phyloP scores from a whole-genome alignment of 2,113 vertebrate genomes.

The Gallinago media region DNA sequence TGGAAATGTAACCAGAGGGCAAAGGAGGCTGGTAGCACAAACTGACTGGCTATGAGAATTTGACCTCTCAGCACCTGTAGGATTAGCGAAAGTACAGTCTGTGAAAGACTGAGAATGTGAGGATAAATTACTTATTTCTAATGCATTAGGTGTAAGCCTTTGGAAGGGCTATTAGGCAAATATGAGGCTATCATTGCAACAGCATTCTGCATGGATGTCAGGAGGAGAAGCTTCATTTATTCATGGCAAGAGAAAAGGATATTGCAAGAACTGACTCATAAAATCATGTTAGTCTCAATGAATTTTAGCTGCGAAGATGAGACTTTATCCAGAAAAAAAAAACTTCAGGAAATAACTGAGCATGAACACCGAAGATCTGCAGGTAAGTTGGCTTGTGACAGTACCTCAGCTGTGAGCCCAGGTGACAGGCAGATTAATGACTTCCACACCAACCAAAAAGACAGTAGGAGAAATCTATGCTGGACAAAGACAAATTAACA shows the following conservation, averaged over 20 bases:
- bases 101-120: background rate
- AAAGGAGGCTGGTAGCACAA: background rate
- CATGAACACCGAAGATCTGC: background rate
- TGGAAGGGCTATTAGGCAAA: background rate
- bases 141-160: background rate
- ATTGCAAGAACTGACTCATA: background rate
- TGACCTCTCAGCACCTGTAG: background rate
- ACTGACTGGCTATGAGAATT: background rate
- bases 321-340: background rate
- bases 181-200: background rate
- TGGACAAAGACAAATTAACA: background rate
- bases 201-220: background rate
- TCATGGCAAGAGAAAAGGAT: background rate
- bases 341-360: background rate
- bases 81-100: background rate
- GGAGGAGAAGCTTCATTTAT: background rate
- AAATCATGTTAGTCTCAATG: background rate
- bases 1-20: background rate
- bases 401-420: background rate
- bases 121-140: background rate
- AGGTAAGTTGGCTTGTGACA: background rate
- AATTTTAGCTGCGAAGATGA: background rate
- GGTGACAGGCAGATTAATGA: background rate
- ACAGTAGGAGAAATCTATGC: background rate
- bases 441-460: background rate